phyloP scores from a whole-genome alignment of 1,140 invertebrate species.

The Aphis gossypii region DNA sequence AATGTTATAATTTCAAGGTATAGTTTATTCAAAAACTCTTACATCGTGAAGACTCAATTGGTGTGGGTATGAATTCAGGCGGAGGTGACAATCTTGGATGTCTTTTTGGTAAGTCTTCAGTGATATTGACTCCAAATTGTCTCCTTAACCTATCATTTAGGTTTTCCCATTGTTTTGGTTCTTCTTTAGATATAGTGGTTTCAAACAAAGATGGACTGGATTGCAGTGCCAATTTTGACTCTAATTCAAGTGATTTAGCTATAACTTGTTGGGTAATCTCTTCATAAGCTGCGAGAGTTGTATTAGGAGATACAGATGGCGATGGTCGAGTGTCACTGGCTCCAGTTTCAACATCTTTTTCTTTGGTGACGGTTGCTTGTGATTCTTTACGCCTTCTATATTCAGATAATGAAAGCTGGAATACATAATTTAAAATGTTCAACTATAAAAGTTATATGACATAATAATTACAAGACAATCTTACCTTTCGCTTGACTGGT shows the following conservation, averaged over 20 bases:
- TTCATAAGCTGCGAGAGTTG: constrained; percentile 42
- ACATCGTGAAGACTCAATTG: constrained; percentile 41
- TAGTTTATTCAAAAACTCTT: not conserved
- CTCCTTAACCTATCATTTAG: constrained; percentile 76
- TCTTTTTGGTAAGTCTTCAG: constrained; percentile 70
- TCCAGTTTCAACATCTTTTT: constrained; percentile 56
- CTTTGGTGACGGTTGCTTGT: constrained; percentile 50
- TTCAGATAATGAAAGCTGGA: constrained; percentile 75
- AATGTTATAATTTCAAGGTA: not conserved
- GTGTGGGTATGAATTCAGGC: not conserved
- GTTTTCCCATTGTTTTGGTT: constrained; percentile 73
- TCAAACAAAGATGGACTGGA: constrained; percentile 31
- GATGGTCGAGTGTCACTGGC: constrained; percentile 45
- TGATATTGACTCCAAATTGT: constrained; percentile 77
- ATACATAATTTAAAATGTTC: constrained; percentile 59
- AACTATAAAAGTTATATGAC: not conserved
- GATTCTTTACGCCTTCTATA: constrained; percentile 74
- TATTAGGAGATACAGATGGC: constrained; percentile 50
- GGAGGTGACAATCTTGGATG: constrained; percentile 61
- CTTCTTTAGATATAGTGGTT: constrained; percentile 45
- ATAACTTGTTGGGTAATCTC: constrained; percentile 59
- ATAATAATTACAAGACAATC: not conserved
- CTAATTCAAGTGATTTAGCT: constrained; percentile 59
- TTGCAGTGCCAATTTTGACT: constrained; percentile 52
- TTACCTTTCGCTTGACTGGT: constrained; percentile 41